Conservation (phyloP, 2,888 invertebrate species). For the Unio pictorum region DNA sequence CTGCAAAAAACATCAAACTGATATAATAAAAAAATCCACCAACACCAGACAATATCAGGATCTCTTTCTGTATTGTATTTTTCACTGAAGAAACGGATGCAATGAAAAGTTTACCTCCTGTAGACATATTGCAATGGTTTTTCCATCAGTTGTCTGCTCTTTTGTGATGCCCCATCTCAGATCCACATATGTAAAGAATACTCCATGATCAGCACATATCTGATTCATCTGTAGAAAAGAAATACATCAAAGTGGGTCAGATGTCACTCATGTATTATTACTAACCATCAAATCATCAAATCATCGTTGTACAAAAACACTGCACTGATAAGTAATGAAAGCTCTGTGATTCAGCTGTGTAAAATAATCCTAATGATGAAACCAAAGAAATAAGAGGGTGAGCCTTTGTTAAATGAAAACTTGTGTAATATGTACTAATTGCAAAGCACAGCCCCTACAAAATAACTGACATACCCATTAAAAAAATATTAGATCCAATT, state of each 20-base stretch:
- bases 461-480: too few species aligned
- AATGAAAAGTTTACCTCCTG: conserved; percentile 46
- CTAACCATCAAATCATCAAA: too few species aligned
- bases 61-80: background rate
- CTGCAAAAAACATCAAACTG: background rate
- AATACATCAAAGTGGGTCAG: background rate
- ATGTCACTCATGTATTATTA: too few species aligned
- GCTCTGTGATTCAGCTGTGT: too few species aligned
- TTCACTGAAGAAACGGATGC: background rate
- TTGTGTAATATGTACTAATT: too few species aligned
- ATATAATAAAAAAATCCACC: background rate
- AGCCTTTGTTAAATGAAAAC: too few species aligned
- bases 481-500: too few species aligned
- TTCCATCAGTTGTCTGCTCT: conserved; percentile 54
- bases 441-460: too few species aligned
- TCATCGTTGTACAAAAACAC: too few species aligned
- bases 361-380: too few species aligned
- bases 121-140: conserved; percentile 61
- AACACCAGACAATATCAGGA: background rate
- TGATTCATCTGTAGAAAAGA: conserved; percentile 43
- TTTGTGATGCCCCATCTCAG: conserved; percentile 61
- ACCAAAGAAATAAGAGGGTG: too few species aligned
- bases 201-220: conserved; percentile 52
- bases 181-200: conserved; percentile 62
- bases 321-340: too few species aligned